These are phyloP conservation scores for Nymphicus hollandicus DNA, from an alignment of 2,113 vertebrate genomes.

Conservation along the genomic window DNA sequence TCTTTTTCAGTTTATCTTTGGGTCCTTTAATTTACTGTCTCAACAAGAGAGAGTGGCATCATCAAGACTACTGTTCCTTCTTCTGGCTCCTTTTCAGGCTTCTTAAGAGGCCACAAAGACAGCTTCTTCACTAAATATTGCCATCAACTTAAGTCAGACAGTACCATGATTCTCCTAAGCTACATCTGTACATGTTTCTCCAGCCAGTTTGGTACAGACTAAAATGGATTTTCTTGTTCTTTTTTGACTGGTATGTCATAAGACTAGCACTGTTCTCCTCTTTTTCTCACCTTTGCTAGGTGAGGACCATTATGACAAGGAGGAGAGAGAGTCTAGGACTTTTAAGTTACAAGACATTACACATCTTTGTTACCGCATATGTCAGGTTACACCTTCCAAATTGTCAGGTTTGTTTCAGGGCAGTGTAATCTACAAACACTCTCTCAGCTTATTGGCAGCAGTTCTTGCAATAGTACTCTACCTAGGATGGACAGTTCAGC, in stretches of 20 bases:
- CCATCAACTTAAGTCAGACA: background rate
- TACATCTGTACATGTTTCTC: background rate
- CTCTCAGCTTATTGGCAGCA: background rate
- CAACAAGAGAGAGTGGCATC: background rate
- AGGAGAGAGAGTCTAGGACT: background rate
- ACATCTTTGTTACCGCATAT: background rate
- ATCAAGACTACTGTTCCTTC: background rate
- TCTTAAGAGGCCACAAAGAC: background rate
- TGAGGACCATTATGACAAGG: background rate
- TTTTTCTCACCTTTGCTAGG: background rate
- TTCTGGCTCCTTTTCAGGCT: background rate
- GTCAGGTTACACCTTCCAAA: background rate
- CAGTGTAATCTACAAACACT: background rate
- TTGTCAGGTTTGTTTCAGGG: background rate
- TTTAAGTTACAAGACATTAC: background rate
- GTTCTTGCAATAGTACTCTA: background rate
- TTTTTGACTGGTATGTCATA: background rate
- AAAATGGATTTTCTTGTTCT: background rate
- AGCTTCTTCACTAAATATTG: background rate
- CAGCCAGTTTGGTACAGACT: background rate
- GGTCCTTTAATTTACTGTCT: background rate
- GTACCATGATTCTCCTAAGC: background rate
- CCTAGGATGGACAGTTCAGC: background rate
- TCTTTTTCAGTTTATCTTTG: background rate
- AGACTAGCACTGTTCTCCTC: background rate